Conservation (phyloP, 2,113 vertebrate genomes). For the Silurus glanis region DNA sequence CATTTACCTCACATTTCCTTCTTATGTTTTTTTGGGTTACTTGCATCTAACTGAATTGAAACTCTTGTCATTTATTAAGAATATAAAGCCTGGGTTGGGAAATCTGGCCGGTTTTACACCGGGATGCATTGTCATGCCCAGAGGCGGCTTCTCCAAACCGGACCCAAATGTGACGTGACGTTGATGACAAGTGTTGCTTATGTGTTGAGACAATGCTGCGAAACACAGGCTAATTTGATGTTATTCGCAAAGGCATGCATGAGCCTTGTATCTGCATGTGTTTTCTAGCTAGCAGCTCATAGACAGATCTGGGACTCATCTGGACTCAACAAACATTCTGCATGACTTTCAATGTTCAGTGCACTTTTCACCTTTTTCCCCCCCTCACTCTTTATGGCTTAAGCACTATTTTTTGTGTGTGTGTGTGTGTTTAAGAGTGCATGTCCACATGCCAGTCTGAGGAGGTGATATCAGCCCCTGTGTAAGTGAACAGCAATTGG, state of each 20-base stretch:
- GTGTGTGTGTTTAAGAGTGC: background rate
- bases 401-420: background rate
- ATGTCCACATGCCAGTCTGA: background rate
- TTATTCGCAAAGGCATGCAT: constrained; percentile 45
- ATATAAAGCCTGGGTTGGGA: constrained; percentile 3
- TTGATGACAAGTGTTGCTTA: constrained; percentile 67
- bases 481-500: constrained; percentile 67
- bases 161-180: constrained; percentile 63
- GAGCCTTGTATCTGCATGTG: constrained; percentile 33
- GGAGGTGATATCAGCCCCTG: constrained; percentile 44
- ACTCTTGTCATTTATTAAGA: constrained; percentile 25
- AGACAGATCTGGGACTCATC: constrained; percentile 1
- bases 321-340: background rate
- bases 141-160: constrained; percentile 53
- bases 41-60: background rate
- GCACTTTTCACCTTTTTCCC: background rate
- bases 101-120: constrained; percentile 35
- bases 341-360: background rate
- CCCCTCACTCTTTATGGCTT: background rate
- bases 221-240: constrained; percentile 55
- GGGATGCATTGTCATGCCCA: constrained; percentile 54
- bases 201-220: constrained; percentile 59
- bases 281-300: constrained; percentile 21
- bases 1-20: background rate
- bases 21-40: background rate